Evolutionary conservation across 2,888 invertebrate genomes (phyloP).

Genomic region (Holacanthella duospinosa): DNA sequence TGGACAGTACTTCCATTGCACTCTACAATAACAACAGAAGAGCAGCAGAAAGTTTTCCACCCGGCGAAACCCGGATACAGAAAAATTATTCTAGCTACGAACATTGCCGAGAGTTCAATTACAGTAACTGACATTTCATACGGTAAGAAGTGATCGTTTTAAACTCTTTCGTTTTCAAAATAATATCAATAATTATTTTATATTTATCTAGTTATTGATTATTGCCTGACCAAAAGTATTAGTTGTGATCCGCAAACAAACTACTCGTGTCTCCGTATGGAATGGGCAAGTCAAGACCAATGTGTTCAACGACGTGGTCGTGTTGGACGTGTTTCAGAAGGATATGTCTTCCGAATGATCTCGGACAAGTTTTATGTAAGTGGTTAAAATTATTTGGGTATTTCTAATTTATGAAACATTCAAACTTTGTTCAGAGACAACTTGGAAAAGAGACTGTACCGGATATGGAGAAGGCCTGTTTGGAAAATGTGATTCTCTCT

Average conservation of each 20-base stretch:
- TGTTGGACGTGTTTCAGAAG: slow-evolving; percentile 75
- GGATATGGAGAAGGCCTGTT: slow-evolving; percentile 68
- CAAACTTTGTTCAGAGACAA: slow-evolving; percentile 11
- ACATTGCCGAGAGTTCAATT: slow-evolving; percentile 85
- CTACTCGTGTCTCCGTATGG: slow-evolving; percentile 62
- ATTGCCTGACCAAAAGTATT: slow-evolving; percentile 77
- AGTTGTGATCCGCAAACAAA: slow-evolving; percentile 65
- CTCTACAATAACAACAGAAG: slow-evolving; percentile 66
- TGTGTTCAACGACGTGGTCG: slow-evolving; percentile 83
- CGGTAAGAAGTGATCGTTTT: slow-evolving; percentile 44
- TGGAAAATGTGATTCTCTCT: slow-evolving; percentile 67
- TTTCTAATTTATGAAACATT: background rate
- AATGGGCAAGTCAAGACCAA: slow-evolving; percentile 82
- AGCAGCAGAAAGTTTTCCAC: slow-evolving; percentile 56
- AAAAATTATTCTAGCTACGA: slow-evolving; percentile 79
- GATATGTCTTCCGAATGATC: slow-evolving; percentile 68
- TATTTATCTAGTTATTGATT: slow-evolving; percentile 67
- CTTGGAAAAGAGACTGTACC: slow-evolving; percentile 49
- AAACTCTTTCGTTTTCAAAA: background rate
- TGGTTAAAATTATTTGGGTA: background rate
- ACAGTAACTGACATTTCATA: slow-evolving; percentile 80
- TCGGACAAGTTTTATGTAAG: slow-evolving; percentile 53
- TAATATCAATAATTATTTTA: background rate
- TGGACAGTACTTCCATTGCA: slow-evolving; percentile 47
- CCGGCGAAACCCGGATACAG: slow-evolving; percentile 54